Conservation (phyloP, 2,888 invertebrate genomes). For the Leptopilina drosophilae region DNA sequence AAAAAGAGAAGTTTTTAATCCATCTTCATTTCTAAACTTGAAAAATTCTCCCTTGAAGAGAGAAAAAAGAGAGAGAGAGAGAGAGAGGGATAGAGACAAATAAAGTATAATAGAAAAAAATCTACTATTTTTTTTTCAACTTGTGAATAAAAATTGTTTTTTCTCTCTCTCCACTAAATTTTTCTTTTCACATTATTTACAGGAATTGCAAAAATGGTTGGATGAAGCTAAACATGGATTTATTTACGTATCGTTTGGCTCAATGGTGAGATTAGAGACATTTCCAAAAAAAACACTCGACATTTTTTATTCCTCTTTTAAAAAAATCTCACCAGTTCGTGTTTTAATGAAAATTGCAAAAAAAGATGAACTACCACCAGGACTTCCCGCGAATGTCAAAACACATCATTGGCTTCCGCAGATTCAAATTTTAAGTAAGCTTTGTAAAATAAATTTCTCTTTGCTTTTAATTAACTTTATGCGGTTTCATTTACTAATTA, state of each 20-base stretch:
- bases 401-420: constrained; percentile 67
- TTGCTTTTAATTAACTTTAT: too few species aligned
- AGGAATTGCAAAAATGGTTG: constrained; percentile 69
- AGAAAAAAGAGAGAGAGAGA: too few species aligned
- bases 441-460: too few species aligned
- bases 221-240: constrained; percentile 68
- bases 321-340: constrained; percentile 65
- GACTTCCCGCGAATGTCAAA: constrained; percentile 67
- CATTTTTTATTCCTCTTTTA: constrained; percentile 62
- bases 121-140: background rate
- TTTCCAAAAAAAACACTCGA: constrained; percentile 60
- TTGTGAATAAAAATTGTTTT: background rate
- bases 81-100: too few species aligned
- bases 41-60: too few species aligned
- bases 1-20: too few species aligned
- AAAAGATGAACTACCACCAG: constrained; percentile 60
- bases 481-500: too few species aligned
- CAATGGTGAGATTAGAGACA: constrained; percentile 68
- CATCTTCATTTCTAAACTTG: too few species aligned
- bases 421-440: constrained; percentile 63
- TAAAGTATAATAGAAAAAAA: too few species aligned
- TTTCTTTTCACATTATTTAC: background rate
- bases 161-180: too few species aligned
- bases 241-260: constrained; percentile 71
- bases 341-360: constrained; percentile 67